Percentiles rank a stretch among this genome's conserved stretches.
phyloP scores from a whole-genome alignment of 2,888 invertebrate species.

The Agrenia bidenticulata region DNA sequence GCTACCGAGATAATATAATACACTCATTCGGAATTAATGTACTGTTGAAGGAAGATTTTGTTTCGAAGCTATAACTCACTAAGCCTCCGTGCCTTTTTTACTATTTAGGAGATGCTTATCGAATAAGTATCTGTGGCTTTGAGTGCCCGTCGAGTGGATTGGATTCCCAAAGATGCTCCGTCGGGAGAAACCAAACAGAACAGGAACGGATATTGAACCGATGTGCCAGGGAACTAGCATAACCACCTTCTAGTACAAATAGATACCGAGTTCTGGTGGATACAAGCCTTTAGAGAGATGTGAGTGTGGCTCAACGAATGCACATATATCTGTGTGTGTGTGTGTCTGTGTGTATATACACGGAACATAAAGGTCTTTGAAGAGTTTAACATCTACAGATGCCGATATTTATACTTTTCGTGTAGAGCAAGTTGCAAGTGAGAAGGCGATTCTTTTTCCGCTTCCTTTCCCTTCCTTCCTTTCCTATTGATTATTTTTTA shows the following conservation, averaged over 20 bases:
- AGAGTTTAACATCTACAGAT: conserved; percentile 9
- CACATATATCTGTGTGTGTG: no score
- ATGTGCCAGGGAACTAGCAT: conserved; percentile 5
- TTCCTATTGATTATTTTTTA: conserved; percentile 39
- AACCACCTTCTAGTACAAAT: no score
- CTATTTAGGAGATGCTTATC: conserved; percentile 9
- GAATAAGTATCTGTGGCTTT: conserved; percentile 11
- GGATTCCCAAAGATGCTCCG: background rate
- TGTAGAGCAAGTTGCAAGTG: conserved; percentile 1
- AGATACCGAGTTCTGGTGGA: no score
- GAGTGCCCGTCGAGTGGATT: conserved; percentile 1
- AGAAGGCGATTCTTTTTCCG: conserved; percentile 37
- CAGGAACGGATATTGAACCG: conserved; percentile 17
- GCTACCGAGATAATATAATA: background rate
- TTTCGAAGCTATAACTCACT: conserved; percentile 7
- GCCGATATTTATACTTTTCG: conserved; percentile 16
- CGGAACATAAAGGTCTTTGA: no score
- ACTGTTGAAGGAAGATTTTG: conserved; percentile 13
- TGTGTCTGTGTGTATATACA: no score
- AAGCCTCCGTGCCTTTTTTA: background rate
- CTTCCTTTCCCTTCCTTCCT: conserved; percentile 41
- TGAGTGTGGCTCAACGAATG: no score
- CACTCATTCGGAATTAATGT: conserved; percentile 22
- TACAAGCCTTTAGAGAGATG: no score
- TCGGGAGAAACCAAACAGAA: conserved; percentile 5